These are phyloP conservation scores for Octopus sinensis DNA, from an alignment of 1,140 invertebrate genomes.

Conservation along the genomic window DNA sequence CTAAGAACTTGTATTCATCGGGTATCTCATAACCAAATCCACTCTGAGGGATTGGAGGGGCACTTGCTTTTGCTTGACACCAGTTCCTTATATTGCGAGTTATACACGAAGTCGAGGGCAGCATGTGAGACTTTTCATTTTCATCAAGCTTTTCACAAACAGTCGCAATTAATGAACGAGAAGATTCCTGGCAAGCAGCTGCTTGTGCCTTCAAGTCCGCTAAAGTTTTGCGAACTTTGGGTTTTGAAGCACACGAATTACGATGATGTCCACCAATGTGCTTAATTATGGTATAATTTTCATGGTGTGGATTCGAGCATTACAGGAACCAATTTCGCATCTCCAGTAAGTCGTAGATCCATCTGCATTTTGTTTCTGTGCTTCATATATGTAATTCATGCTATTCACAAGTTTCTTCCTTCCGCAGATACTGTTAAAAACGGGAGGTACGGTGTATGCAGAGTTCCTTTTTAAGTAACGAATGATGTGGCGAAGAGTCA, in stretches of 20 bases:
- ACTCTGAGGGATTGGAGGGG: neutral
- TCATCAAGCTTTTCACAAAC: neutral
- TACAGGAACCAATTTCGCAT: neutral
- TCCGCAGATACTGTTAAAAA: no score
- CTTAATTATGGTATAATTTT: no score
- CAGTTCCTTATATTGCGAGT: neutral
- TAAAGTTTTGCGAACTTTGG: neutral
- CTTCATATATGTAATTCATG: neutral
- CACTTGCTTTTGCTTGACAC: neutral
- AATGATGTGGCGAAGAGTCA: no score
- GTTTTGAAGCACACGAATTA: neutral
- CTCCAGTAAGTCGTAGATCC: neutral
- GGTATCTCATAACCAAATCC: neutral
- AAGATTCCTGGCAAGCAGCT: neutral
- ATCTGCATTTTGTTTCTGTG: neutral
- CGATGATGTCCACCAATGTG: neutral
- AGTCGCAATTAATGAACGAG: neutral
- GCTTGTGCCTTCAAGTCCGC: neutral
- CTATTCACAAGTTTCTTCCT: neutral
- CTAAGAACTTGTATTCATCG: neutral
- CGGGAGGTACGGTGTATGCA: no score
- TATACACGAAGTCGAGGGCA: neutral
- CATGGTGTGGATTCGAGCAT: neutral
- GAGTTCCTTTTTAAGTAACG: no score
- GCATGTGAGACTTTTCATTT: neutral